Conservation (phyloP, 2,113 vertebrate species). For the Rhea americana region DNA sequence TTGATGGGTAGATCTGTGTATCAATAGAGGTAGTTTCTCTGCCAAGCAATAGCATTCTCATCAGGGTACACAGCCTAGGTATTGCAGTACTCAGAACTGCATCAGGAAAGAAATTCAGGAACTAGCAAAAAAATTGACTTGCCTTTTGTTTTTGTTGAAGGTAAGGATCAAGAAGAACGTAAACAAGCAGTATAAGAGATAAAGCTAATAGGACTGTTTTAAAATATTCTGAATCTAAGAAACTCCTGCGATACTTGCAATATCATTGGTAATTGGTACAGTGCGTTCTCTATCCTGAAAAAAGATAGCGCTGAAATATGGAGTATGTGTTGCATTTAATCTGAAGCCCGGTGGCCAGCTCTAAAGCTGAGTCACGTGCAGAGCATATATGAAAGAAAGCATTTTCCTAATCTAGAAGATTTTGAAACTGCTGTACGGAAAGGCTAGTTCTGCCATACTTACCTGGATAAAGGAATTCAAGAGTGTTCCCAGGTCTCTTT, state of each 20-base stretch:
- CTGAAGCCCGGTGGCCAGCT: neutral
- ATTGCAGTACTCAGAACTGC: neutral
- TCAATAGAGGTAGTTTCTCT: neutral
- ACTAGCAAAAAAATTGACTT: neutral
- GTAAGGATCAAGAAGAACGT: neutral
- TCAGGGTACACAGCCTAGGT: neutral
- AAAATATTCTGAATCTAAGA: neutral
- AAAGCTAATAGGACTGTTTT: neutral
- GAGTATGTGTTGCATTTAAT: neutral
- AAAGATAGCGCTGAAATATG: neutral
- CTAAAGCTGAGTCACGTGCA: neutral
- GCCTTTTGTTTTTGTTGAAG: neutral
- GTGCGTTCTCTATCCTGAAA: neutral
- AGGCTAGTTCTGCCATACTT: fast-evolving
- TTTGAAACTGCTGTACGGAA: neutral
- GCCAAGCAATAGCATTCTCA: neutral
- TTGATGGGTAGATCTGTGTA: neutral
- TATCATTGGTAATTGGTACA: neutral
- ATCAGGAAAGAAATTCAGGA: neutral
- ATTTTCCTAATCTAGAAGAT: neutral
- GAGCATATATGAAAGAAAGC: neutral
- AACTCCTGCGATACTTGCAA: neutral
- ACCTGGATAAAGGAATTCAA: neutral
- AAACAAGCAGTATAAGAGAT: neutral
- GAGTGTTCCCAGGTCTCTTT: neutral